Conservation (phyloP, 2,888 invertebrate genomes). For the Aporophyla nigra region DNA sequence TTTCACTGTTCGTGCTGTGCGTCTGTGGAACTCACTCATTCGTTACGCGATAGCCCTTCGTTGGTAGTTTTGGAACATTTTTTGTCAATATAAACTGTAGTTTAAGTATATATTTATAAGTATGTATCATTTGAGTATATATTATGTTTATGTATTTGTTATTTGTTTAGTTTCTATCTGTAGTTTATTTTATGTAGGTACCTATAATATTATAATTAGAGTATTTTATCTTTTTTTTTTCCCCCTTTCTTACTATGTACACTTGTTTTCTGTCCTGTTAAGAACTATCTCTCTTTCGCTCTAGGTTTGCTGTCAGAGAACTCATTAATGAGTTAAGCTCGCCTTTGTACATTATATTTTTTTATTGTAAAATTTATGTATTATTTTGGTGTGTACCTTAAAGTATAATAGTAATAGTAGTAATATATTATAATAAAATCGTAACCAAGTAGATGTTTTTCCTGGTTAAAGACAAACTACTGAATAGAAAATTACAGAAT, state of each 20-base stretch:
- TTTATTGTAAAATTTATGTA: conserved; percentile 20
- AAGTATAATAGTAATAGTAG: conserved; percentile 21
- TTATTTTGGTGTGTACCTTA: conserved; percentile 21
- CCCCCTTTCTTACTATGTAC: too few species aligned
- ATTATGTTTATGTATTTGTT: conserved; percentile 15
- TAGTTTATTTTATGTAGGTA: conserved; percentile 15
- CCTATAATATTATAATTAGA: too few species aligned
- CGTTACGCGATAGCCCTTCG: conserved; percentile 15
- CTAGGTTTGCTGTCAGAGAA: not conserved
- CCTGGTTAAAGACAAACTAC: conserved; percentile 29
- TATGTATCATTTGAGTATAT: conserved; percentile 16
- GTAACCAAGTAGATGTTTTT: conserved; percentile 27
- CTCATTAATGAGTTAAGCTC: conserved; percentile 13
- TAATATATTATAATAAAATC: conserved; percentile 29
- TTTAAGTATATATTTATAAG: conserved; percentile 15
- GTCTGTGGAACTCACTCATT: conserved; percentile 15
- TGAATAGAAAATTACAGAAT: conserved; percentile 30
- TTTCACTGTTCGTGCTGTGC: conserved; percentile 14
- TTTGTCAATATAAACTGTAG: conserved; percentile 15
- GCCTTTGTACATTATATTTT: conserved; percentile 21
- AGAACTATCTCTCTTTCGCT: too few species aligned
- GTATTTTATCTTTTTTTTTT: too few species aligned
- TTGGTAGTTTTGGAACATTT: conserved; percentile 15
- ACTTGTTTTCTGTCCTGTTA: too few species aligned
- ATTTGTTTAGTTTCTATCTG: conserved; percentile 18